Percentiles rank a stretch among this genome's conserved stretches.
Conservation (phyloP, 2,888 invertebrate genomes). For the Macaria liturata region DNA sequence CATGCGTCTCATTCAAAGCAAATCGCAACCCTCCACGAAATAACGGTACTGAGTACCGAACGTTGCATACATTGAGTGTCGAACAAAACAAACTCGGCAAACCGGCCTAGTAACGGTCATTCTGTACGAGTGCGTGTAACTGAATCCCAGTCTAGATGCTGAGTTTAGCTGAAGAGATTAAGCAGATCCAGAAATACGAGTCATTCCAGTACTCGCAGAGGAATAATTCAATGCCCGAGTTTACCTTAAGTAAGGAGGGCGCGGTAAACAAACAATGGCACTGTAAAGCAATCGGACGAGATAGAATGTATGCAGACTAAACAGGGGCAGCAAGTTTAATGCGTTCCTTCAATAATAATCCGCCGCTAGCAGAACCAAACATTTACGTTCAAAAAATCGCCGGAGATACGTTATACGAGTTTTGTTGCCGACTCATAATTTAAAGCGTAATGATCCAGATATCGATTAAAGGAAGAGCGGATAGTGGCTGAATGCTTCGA, state of each 20-base stretch:
- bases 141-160: conserved; percentile 38
- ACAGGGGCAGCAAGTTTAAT: conserved; percentile 62
- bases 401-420: conserved; percentile 18
- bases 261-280: conserved; percentile 56
- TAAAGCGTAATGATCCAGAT: conserved; percentile 5
- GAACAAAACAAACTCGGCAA: conserved; percentile 47
- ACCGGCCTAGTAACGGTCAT: conserved; percentile 66
- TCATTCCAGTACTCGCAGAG: conserved; percentile 19
- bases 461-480: conserved; percentile 10
- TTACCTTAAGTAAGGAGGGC: conserved; percentile 46
- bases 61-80: conserved; percentile 48
- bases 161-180: conserved; percentile 28
- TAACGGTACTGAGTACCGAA: conserved; percentile 61
- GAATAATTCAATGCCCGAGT: conserved; percentile 26
- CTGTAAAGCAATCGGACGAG: conserved; percentile 57
- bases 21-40: conserved; percentile 56
- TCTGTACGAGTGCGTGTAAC: conserved; percentile 28
- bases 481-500: neutral
- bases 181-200: conserved; percentile 28
- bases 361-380: conserved; percentile 16
- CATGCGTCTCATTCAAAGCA: conserved; percentile 51
- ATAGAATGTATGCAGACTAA: conserved; percentile 60
- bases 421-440: conserved; percentile 7
- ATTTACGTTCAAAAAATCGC: conserved; percentile 25
- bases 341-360: conserved; percentile 45